These are phyloP conservation scores for Pipistrellus pygmaeus DNA, from an alignment of 2,797 vertebrate genomes.

Conservation along the genomic window DNA sequence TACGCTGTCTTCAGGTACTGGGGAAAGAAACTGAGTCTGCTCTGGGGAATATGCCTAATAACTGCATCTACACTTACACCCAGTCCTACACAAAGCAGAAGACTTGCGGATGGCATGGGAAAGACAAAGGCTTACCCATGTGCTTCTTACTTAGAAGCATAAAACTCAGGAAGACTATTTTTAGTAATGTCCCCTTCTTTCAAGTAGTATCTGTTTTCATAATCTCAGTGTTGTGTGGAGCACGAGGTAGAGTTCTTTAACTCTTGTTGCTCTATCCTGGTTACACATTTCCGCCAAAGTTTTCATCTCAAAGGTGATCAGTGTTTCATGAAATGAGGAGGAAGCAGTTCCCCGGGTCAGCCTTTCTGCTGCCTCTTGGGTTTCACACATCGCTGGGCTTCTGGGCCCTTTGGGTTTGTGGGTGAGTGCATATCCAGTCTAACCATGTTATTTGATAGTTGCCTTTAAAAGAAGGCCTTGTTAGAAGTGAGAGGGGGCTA, in stretches of 20 bases:
- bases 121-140: constrained; percentile 61
- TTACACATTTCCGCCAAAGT: not conserved
- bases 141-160: not conserved
- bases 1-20: not conserved
- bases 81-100: constrained; percentile 69
- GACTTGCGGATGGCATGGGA: constrained; percentile 77
- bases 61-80: constrained; percentile 76
- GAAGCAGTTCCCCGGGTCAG: not conserved
- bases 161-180: not conserved
- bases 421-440: not conserved
- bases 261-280: not conserved
- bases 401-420: not conserved
- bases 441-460: not conserved
- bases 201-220: not conserved
- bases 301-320: not conserved
- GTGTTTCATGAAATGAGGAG: not conserved
- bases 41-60: constrained; percentile 60
- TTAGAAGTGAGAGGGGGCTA: not conserved
- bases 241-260: not conserved
- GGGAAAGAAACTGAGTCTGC: constrained; percentile 44
- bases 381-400: not conserved
- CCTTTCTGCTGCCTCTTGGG: not conserved
- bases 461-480: not conserved
- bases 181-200: not conserved
- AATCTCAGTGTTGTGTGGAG: not conserved